A percentile compares a stretch with the other conserved stretches of the same genome.
phyloP scores from a whole-genome alignment of 2,888 invertebrate species.

The Chorisops tibialis region DNA sequence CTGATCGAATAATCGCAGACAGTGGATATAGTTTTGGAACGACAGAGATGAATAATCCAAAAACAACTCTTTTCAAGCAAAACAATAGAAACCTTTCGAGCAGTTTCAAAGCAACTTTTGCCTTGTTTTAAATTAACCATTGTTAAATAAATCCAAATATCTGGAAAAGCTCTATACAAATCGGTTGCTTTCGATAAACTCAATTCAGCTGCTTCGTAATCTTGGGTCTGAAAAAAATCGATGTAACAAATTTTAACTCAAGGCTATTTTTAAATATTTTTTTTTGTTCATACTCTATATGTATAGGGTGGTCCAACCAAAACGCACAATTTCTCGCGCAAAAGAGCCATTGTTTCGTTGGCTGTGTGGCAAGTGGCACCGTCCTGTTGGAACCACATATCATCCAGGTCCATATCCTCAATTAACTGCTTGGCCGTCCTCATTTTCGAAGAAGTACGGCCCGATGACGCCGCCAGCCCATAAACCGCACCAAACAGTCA shows the following conservation, averaged over 20 bases:
- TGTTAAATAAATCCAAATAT: constrained; percentile 23
- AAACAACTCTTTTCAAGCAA: neutral
- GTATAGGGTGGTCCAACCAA: too few species aligned
- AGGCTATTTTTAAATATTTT: neutral
- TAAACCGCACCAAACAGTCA: too few species aligned
- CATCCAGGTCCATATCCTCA: too few species aligned
- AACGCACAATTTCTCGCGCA: too few species aligned
- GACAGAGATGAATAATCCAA: neutral
- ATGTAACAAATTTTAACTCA: neutral
- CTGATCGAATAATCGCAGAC: too few species aligned
- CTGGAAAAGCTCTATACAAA: constrained; percentile 1
- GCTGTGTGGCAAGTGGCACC: too few species aligned
- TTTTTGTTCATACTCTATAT: constrained; percentile 7
- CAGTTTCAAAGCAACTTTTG: constrained; percentile 14
- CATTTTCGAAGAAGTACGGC: too few species aligned
- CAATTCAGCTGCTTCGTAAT: constrained; percentile 18
- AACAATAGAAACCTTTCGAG: constrained; percentile 11
- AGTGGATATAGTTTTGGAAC: too few species aligned
- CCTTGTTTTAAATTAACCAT: constrained; percentile 19
- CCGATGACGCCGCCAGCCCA: too few species aligned
- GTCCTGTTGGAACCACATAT: too few species aligned
- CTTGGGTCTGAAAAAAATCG: neutral
- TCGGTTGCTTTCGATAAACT: constrained; percentile 25
- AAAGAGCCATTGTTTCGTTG: too few species aligned
- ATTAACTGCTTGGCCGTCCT: too few species aligned